Evolutionary conservation across 1,140 invertebrate species (phyloP).

Genomic region (Drosophila triauraria): DNA sequence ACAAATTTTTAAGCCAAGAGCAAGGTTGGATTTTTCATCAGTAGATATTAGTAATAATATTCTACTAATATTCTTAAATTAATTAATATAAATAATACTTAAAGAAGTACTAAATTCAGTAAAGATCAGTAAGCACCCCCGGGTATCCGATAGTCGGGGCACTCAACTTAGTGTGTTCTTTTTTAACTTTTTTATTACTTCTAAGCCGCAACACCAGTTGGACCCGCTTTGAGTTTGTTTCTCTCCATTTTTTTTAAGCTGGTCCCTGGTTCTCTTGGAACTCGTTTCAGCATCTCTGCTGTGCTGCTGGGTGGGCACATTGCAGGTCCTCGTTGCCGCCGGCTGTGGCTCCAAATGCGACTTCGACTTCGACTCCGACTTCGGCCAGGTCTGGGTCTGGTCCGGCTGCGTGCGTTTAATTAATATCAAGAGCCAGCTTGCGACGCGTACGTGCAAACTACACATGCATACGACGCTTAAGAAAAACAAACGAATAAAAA

Average conservation of each 20-base stretch:
- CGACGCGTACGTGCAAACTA: slow-evolving; percentile 55
- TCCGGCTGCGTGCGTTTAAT: slow-evolving; percentile 73
- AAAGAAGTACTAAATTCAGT: neutral
- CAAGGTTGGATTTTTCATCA: neutral
- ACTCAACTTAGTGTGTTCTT: slow-evolving; percentile 1
- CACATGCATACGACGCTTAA: slow-evolving; percentile 21
- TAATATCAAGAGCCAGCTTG: slow-evolving; percentile 71
- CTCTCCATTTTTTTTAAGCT: slow-evolving; percentile 20
- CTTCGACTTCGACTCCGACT: slow-evolving; percentile 11
- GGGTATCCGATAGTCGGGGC: slow-evolving; percentile 12
- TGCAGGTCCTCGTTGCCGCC: slow-evolving; percentile 54
- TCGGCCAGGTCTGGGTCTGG: slow-evolving; percentile 28
- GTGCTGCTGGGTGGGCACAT: slow-evolving; percentile 63
- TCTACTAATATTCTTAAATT: neutral
- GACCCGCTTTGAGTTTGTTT: slow-evolving; percentile 27
- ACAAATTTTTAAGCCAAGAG: too few relatives aligned
- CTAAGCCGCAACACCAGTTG: slow-evolving; percentile 16
- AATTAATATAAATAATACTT: neutral
- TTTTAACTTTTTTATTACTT: slow-evolving; percentile 10
- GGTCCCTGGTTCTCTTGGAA: slow-evolving; percentile 53
- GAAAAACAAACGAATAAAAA: slow-evolving; percentile 17
- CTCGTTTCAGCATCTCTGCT: slow-evolving; percentile 55
- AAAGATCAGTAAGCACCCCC: too few relatives aligned
- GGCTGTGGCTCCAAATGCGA: slow-evolving; percentile 31
- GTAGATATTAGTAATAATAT: neutral